phyloP scores from a whole-genome alignment of 2,113 vertebrate species.

The Rhabdornis inornatus region DNA sequence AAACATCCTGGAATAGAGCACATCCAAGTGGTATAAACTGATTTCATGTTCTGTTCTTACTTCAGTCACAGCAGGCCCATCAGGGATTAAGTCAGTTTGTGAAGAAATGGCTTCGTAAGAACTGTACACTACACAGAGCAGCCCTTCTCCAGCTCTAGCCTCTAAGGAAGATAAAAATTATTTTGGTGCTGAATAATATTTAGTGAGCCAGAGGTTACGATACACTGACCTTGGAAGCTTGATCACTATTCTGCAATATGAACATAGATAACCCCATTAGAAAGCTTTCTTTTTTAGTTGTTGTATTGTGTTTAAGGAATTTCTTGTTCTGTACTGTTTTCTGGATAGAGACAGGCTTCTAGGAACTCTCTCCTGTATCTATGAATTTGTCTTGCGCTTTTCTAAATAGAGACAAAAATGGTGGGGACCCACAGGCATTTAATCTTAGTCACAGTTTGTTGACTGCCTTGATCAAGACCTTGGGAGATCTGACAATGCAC shows the following conservation, averaged over 20 bases:
- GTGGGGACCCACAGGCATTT: neutral
- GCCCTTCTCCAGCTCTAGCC: neutral
- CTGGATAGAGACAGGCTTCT: neutral
- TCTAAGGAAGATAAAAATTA: neutral
- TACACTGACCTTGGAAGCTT: too few relatives aligned
- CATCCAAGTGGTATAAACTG: neutral
- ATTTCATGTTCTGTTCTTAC: neutral
- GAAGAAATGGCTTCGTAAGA: neutral
- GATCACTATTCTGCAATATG: neutral
- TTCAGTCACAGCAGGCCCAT: neutral
- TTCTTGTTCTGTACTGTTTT: neutral
- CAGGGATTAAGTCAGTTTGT: neutral
- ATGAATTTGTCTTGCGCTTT: neutral
- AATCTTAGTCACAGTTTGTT: slow-evolving; percentile 23
- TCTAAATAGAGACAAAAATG: neutral
- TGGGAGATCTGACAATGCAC: neutral
- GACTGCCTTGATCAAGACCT: neutral
- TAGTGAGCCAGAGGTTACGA: neutral
- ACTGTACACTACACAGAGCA: neutral
- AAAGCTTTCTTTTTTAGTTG: neutral
- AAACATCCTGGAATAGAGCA: neutral
- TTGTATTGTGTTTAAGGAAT: neutral
- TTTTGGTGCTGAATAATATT: neutral
- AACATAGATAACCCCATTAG: neutral
- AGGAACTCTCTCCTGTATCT: neutral